Conservation (phyloP, 1,140 invertebrate species). For the Aricia agestis region DNA sequence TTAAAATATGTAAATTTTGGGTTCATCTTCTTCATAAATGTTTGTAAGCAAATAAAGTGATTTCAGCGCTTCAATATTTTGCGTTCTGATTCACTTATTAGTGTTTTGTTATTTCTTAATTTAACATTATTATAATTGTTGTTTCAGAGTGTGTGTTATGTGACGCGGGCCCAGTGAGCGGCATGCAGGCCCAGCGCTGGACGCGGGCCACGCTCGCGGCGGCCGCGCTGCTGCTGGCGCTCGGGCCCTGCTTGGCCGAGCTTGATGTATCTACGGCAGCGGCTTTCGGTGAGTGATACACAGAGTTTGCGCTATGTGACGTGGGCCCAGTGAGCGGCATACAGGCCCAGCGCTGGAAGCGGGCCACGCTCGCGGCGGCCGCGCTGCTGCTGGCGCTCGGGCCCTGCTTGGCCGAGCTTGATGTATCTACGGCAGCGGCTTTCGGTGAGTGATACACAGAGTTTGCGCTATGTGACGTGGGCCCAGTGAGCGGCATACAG, state of each 20-base stretch:
- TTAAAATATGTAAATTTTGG: too few relatives aligned
- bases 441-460: conserved; percentile 34
- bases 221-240: conserved; percentile 51
- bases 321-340: conserved; percentile 52
- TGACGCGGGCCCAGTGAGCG: conserved; percentile 55
- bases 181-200: conserved; percentile 55
- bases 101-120: too few relatives aligned
- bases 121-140: background rate
- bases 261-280: conserved; percentile 39
- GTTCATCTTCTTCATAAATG: too few relatives aligned
- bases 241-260: conserved; percentile 49
- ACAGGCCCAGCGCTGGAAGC: conserved; percentile 49
- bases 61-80: too few relatives aligned
- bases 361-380: conserved; percentile 56
- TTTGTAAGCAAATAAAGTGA: too few relatives aligned
- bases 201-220: conserved; percentile 52
- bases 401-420: conserved; percentile 45
- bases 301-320: conserved; percentile 33
- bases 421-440: conserved; percentile 37
- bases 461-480: conserved; percentile 39
- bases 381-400: conserved; percentile 51
- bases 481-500: conserved; percentile 55
- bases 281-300: conserved; percentile 36
- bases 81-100: too few relatives aligned
- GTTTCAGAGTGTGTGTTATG: conserved; percentile 52